A percentile compares a stretch with the other conserved stretches of the same genome.
phyloP scores from a whole-genome alignment of 2,797 vertebrate genomes.

The Setipinna tenuifilis region DNA sequence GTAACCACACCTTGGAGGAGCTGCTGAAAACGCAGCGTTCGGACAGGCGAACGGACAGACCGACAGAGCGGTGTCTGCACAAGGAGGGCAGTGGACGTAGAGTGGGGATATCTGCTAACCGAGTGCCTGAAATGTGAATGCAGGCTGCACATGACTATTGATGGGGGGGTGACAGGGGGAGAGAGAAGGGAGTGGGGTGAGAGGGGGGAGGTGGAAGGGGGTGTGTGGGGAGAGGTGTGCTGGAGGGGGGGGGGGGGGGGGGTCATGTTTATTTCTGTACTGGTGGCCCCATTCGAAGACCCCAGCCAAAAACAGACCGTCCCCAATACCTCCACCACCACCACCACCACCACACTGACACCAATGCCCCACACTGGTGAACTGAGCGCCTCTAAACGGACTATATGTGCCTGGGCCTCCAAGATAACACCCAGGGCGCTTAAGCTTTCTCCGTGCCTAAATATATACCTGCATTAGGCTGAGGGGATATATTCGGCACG shows the following conservation, averaged over 20 bases:
- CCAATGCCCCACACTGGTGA: neutral
- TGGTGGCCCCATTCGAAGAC: conserved; percentile 12
- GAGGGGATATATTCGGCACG: conserved; percentile 43
- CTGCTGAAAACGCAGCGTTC: neutral
- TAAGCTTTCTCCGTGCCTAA: conserved; percentile 36
- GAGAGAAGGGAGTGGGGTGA: too few species aligned
- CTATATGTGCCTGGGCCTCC: neutral
- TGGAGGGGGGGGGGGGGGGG: neutral
- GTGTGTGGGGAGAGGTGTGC: too few species aligned
- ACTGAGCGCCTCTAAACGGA: neutral
- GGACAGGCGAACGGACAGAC: too few species aligned
- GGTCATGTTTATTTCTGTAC: neutral
- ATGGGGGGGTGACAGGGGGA: neutral
- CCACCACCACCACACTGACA: neutral
- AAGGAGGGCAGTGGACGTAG: neutral
- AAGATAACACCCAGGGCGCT: neutral
- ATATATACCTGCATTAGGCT: conserved; percentile 47
- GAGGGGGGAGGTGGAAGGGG: too few species aligned
- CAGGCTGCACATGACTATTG: neutral
- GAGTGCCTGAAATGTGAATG: conserved; percentile 9
- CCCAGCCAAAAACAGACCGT: conserved; percentile 15
- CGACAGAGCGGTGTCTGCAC: neutral
- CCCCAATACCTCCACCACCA: neutral
- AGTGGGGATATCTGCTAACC: neutral
- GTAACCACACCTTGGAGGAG: neutral